Percentiles rank a stretch among this genome's conserved stretches.
Evolutionary conservation across 1,140 invertebrate species (phyloP).

Genomic region (Drosophila seguyi): DNA sequence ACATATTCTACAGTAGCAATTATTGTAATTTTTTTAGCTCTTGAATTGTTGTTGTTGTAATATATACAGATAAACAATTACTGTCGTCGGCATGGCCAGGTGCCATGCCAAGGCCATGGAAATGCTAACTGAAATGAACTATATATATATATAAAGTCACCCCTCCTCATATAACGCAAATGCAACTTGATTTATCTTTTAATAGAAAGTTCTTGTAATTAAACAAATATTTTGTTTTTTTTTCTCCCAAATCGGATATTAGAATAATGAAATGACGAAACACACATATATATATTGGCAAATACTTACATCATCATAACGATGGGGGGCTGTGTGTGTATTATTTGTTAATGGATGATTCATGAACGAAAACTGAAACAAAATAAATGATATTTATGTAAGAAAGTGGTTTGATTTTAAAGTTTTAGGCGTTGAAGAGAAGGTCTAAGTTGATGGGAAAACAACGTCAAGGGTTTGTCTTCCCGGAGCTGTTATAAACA

Average conservation of each 20-base stretch:
- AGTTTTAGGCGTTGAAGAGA: too few relatives aligned
- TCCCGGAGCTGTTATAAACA: too few relatives aligned
- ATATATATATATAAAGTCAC: slow-evolving; percentile 7
- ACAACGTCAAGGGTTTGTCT: too few relatives aligned
- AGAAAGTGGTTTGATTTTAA: slow-evolving; percentile 20
- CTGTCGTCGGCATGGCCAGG: slow-evolving; percentile 59
- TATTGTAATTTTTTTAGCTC: slow-evolving; percentile 32
- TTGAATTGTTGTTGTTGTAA: slow-evolving; percentile 37
- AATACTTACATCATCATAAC: slow-evolving; percentile 8
- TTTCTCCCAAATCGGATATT: slow-evolving; percentile 15
- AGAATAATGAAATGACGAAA: slow-evolving; percentile 20
- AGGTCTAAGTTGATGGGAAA: too few relatives aligned
- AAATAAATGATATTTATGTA: slow-evolving; percentile 47
- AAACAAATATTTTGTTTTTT: slow-evolving; percentile 9
- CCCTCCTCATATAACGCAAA: neutral
- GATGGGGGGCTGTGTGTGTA: slow-evolving; percentile 2
- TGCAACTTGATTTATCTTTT: slow-evolving; percentile 9
- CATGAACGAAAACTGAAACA: slow-evolving; percentile 31
- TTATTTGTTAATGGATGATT: slow-evolving; percentile 34
- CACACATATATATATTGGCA: neutral
- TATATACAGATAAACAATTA: slow-evolving; percentile 6
- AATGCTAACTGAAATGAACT: slow-evolving; percentile 23
- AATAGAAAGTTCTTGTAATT: slow-evolving; percentile 38
- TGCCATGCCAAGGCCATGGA: slow-evolving; percentile 33
- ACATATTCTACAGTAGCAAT: slow-evolving; percentile 15